Base-by-base conservation (phyloP, 1,140 invertebrate genomes). In the Polypedilum pembai region DNA sequence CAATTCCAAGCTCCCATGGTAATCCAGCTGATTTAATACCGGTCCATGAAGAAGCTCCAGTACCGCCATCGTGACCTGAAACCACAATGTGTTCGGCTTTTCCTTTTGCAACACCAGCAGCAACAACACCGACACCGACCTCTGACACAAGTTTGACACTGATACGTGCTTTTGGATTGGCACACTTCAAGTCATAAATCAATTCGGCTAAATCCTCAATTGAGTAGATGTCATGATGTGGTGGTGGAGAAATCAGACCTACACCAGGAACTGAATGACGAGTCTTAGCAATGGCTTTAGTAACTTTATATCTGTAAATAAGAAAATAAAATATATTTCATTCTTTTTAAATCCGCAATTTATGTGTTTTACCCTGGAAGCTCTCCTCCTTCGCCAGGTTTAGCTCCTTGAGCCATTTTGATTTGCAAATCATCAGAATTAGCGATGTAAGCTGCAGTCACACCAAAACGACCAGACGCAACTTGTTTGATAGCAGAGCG, bases 201-300 rank as follows among this genome's bases (percentile, higher is more conserved):
- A 99, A 86, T 85, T 99, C 95, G 1, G 97, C 95, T 77, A 99
- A 85, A 86, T 99, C 98, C 85, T 99, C 98, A 80, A 99, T 99
- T 41, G 95, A 98, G 84, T 99, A 99, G 82, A 99, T 99, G 81
- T 99, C 97, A 83, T 99, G 98, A 86, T 99, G 98, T 7, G 98
- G 98, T 7, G 98, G 97, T 41, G 98, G 98, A 0, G 96, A 98
- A 80, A 99, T 99, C 0, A 99, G 84, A 73, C 98, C 98, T n/a
- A 99, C 98, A 7, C 96, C 96, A 7, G 96, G 87, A 2, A 99
- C 95, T 0, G 96, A 98, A 83, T 98, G 95, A 73, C 98, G 87
- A 1, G 95, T 98, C 75, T 89, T 88, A 7, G 97, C 98, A 80
- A 99, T 99, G 73, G 98, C 95, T 79, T 93, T 90, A 0, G 95